These are phyloP conservation scores for Myiothlypis coronata DNA, from an alignment of 2,797 vertebrate genomes.

Conservation along the genomic window DNA sequence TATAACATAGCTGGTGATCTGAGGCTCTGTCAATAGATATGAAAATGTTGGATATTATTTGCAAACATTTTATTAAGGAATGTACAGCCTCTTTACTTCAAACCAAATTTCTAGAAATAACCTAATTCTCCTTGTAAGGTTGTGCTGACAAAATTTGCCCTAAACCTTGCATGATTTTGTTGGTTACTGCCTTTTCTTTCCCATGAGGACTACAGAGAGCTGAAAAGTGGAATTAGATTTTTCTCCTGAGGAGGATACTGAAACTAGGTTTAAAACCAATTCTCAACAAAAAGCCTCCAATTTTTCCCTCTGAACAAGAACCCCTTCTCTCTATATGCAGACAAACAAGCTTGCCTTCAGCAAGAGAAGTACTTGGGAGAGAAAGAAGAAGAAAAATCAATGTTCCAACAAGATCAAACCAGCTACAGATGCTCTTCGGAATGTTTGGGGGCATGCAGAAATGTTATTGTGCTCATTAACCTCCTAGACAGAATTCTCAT, in stretches of 20 bases:
- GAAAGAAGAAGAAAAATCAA: background rate
- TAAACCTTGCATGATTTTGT: background rate
- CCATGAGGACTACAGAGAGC: background rate
- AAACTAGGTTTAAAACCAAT: background rate
- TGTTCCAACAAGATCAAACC: background rate
- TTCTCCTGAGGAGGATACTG: background rate
- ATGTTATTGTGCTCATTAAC: conserved; percentile 38
- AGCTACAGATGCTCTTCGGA: conserved; percentile 7
- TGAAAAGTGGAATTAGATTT: background rate
- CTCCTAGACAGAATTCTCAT: background rate
- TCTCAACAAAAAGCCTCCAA: background rate
- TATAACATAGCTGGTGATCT: background rate
- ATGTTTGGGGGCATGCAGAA: background rate
- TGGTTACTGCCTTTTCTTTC: background rate
- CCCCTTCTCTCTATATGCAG: background rate
- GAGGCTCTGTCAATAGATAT: background rate
- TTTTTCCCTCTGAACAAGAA: background rate
- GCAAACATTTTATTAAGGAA: background rate
- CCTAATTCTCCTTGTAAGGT: background rate
- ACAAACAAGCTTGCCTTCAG: background rate
- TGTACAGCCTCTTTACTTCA: background rate
- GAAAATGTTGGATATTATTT: background rate
- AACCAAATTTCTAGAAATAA: background rate
- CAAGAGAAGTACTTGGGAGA: background rate
- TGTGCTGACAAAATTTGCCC: background rate